phyloP scores from a whole-genome alignment of 2,797 vertebrate genomes.

The Chelonia mydas region DNA sequence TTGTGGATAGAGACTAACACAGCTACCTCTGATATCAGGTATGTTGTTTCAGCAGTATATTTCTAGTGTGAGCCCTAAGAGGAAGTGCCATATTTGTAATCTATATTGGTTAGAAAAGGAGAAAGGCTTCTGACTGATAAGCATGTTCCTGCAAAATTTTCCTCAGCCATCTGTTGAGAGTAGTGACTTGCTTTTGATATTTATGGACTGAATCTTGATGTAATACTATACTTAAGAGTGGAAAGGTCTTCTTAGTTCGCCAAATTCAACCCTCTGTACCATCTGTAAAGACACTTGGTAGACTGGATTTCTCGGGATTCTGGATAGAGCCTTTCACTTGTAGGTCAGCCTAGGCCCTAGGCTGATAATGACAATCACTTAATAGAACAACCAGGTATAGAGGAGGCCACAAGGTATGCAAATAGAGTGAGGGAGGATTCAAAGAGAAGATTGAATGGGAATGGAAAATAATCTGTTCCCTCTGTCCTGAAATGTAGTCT shows the following conservation, averaged over 20 bases:
- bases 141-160: not conserved
- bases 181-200: not conserved
- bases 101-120: not conserved
- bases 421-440: not conserved
- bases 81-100: not conserved
- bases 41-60: rapidly evolving
- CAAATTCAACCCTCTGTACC: not conserved
- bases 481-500: not conserved
- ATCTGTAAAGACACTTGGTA: not conserved
- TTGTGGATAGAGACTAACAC: no score
- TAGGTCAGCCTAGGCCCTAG: no score
- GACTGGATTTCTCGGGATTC: not conserved
- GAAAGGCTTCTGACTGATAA: rapidly evolving
- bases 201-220: not conserved
- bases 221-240: not conserved
- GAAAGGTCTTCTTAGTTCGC: not conserved
- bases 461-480: not conserved
- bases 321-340: not conserved
- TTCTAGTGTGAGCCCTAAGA: not conserved
- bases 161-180: no score
- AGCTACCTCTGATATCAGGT: not conserved
- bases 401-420: not conserved
- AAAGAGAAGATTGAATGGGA: not conserved
- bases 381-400: not conserved
- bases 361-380: not conserved